Conservation (phyloP, 35 echinoderm and acorn worm species). For the Ptychodera flava region DNA sequence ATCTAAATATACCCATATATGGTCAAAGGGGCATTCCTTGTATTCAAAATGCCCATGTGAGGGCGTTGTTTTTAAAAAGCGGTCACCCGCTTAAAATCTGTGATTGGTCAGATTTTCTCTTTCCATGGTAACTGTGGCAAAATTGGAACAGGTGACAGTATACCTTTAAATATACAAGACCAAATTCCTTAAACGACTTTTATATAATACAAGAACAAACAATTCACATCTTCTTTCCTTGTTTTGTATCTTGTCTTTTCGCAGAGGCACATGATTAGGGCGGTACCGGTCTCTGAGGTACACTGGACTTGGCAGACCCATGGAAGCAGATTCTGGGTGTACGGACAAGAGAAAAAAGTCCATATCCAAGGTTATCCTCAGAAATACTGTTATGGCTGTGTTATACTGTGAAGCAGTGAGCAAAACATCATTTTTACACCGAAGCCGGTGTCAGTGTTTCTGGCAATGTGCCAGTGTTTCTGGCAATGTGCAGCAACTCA, state of each 20-base stretch:
- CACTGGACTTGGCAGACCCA: conserved; percentile 39
- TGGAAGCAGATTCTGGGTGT: conserved; percentile 51
- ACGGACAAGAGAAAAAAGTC: conserved; percentile 92
- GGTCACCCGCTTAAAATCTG: too few relatives aligned
- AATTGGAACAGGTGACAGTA: not conserved
- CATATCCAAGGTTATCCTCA: conserved; percentile 79
- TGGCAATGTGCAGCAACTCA: too few relatives aligned
- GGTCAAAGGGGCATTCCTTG: too few relatives aligned
- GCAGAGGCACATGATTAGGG: conserved; percentile 79
- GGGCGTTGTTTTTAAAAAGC: too few relatives aligned
- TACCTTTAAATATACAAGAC: not conserved
- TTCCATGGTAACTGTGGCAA: not conserved
- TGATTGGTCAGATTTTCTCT: too few relatives aligned
- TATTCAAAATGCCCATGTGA: too few relatives aligned
- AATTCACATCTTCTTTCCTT: not conserved
- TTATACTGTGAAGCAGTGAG: conserved; percentile 55
- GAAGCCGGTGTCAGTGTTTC: too few relatives aligned
- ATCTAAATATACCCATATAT: too few relatives aligned
- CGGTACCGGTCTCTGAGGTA: conserved; percentile 77
- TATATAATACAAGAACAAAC: too few relatives aligned
- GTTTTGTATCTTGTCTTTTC: conserved; percentile 4
- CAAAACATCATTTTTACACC: too few relatives aligned
- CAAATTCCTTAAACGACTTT: too few relatives aligned
- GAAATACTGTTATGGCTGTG: conserved; percentile 82
- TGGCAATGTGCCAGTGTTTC: too few relatives aligned